Percentiles rank a stretch among this genome's conserved stretches.
Evolutionary conservation across 2,888 invertebrate species (phyloP).

Genomic region (Drosophila recens): DNA sequence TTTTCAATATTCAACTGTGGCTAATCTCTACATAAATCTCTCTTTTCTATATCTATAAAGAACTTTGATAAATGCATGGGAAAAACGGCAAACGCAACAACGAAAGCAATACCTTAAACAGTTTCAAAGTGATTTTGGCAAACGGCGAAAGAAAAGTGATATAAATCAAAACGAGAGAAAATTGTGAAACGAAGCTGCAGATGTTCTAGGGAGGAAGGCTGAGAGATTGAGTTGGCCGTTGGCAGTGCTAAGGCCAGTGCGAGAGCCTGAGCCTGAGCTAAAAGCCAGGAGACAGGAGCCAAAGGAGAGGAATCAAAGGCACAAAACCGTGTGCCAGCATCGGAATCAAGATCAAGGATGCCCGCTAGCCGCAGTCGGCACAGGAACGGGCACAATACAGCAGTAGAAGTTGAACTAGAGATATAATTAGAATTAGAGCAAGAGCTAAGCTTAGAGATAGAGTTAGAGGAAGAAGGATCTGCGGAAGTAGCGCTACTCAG

Average conservation of each 20-base stretch:
- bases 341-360: constrained; percentile 57
- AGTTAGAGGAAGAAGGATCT: constrained; percentile 34
- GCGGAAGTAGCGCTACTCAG: constrained; percentile 73
- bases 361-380: constrained; percentile 52
- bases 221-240: constrained; percentile 28
- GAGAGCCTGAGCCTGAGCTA: constrained; percentile 18
- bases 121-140: constrained; percentile 77
- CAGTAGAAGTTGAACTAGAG: constrained; percentile 3
- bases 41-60: constrained; percentile 49
- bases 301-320: neutral
- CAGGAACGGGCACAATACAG: constrained; percentile 46
- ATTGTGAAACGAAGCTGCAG: constrained; percentile 36
- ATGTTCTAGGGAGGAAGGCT: constrained; percentile 46
- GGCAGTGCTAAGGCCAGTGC: constrained; percentile 31
- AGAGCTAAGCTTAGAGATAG: neutral
- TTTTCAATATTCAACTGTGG: constrained; percentile 12
- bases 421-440: constrained; percentile 21
- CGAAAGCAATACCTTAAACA: constrained; percentile 85
- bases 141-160: constrained; percentile 53
- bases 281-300: neutral
- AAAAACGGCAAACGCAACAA: constrained; percentile 82
- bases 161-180: constrained; percentile 34
- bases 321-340: constrained; percentile 19
- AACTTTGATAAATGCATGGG: constrained; percentile 61
- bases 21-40: constrained; percentile 33